Evolutionary conservation across 1,140 invertebrate species (phyloP).

Genomic region (Panagrolaimus sp.): DNA sequence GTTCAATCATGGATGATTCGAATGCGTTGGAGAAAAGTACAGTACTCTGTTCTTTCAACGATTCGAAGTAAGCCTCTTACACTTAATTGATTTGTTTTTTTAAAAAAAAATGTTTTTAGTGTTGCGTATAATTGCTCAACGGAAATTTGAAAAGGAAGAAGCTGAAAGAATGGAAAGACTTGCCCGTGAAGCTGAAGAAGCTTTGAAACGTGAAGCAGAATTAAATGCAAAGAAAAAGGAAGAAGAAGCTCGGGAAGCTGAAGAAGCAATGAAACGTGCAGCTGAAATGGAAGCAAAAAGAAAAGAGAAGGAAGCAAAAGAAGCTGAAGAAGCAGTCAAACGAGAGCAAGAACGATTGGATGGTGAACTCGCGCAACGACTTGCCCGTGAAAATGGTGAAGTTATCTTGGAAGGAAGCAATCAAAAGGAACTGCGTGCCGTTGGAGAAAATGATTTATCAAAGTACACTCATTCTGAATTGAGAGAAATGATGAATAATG

Average conservation of each 20-base stretch:
- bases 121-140: too few species aligned
- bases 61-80: background rate
- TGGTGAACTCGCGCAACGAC: background rate
- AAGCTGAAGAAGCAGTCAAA: background rate
- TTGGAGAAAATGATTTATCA: conserved; percentile 6
- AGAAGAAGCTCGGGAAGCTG: background rate
- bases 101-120: too few species aligned
- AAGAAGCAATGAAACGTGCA: background rate
- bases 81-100: too few species aligned
- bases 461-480: background rate
- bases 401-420: background rate
- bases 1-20: background rate
- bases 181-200: background rate
- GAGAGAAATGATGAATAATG: background rate
- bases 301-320: background rate
- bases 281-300: background rate
- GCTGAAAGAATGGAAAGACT: background rate
- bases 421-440: background rate
- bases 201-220: conserved; percentile 8
- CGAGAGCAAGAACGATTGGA: background rate
- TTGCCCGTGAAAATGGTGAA: background rate
- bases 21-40: conserved; percentile 10
- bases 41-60: background rate
- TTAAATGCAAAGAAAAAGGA: background rate
- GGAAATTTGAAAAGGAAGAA: too few species aligned